Evolutionary conservation across 2,888 invertebrate genomes (phyloP).

Genomic region (Saturnia pavonia): DNA sequence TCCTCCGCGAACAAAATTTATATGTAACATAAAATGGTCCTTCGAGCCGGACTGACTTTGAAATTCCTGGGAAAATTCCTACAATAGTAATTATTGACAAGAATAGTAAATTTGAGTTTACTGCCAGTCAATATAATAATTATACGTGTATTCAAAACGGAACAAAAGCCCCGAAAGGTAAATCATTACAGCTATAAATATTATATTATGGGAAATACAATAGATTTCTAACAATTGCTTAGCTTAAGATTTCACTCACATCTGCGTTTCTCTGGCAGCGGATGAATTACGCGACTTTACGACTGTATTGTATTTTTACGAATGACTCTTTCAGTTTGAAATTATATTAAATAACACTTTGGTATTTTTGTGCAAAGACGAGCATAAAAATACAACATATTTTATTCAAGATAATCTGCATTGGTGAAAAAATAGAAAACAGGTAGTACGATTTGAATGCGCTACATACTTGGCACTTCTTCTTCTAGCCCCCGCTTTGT

Average conservation of each 20-base stretch:
- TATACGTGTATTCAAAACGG: background rate
- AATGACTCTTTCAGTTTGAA: background rate
- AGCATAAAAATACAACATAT: too few species aligned
- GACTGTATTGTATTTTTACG: conserved; percentile 1
- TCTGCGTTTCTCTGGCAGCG: conserved; percentile 1
- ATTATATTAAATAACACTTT: background rate
- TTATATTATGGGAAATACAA: conserved; percentile 5
- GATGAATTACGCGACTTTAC: conserved; percentile 4
- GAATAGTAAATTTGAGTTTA: background rate
- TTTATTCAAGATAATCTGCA: too few species aligned
- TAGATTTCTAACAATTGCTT: background rate
- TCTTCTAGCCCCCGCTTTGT: too few species aligned
- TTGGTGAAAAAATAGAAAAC: too few species aligned
- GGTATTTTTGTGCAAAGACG: too few species aligned
- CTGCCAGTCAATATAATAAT: background rate
- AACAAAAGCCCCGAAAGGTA: background rate
- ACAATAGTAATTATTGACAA: background rate
- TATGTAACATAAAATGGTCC: too few species aligned
- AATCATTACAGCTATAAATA: conserved; percentile 9
- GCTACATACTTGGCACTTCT: too few species aligned
- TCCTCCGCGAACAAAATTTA: too few species aligned
- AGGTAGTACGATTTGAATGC: too few species aligned
- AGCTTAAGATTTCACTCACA: background rate
- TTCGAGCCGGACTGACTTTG: too few species aligned
- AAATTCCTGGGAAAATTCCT: too few species aligned